A percentile compares a stretch with the other conserved stretches of the same genome.
These are phyloP conservation scores for Actenoides lindsayi DNA, from an alignment of 2,113 vertebrate genomes.

Conservation along the genomic window DNA sequence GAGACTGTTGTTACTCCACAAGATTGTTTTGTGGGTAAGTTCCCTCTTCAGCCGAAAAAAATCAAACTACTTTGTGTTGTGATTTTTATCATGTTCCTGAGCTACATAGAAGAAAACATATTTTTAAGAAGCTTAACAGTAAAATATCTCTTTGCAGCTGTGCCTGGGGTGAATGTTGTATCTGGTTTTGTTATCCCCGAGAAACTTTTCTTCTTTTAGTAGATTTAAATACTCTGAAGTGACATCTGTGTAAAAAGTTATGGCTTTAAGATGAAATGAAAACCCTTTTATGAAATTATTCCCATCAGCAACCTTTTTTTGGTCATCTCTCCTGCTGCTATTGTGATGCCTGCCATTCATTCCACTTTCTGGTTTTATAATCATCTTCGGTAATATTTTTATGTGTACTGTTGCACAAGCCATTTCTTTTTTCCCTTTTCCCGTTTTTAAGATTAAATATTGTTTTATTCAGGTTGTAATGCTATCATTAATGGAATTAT, in stretches of 20 bases:
- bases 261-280: not conserved
- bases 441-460: not conserved
- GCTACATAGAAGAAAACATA: not conserved
- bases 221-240: not conserved
- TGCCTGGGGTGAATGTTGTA: not conserved
- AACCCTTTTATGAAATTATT: not conserved
- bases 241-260: not conserved
- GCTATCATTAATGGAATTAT: not conserved
- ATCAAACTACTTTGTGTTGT: not conserved
- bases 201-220: not conserved
- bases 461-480: not conserved
- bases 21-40: not conserved
- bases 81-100: not conserved
- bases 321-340: not conserved
- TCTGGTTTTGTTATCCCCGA: not conserved
- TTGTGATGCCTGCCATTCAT: not conserved
- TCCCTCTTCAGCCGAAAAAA: not conserved
- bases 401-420: not conserved
- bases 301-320: not conserved
- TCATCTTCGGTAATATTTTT: not conserved
- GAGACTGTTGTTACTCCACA: not conserved
- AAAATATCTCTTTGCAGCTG: not conserved
- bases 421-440: not conserved
- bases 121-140: not conserved
- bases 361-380: not conserved